phyloP scores from a whole-genome alignment of 2,888 invertebrate species.

The Hermaeophaga mercurialis region DNA sequence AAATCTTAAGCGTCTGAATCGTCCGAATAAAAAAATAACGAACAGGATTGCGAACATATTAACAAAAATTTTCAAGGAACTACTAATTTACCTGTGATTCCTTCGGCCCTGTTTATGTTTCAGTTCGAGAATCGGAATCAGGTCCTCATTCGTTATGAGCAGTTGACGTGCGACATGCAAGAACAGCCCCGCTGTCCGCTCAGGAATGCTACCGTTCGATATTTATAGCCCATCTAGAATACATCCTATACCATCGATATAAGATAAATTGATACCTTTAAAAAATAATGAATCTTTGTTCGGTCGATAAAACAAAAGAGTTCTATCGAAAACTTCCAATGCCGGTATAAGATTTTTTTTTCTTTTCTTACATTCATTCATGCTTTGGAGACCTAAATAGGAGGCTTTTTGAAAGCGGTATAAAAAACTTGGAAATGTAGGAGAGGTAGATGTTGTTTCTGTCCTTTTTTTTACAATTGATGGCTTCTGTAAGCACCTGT shows the following conservation, averaged over 20 bases:
- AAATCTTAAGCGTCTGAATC: constrained; percentile 6
- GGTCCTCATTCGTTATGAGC: constrained; percentile 52
- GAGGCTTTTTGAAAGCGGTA: constrained; percentile 8
- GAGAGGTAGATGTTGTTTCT: background rate
- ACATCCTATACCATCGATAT: constrained; percentile 51
- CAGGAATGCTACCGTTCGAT: constrained; percentile 54
- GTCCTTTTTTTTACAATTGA: constrained; percentile 6
- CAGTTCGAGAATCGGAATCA: constrained; percentile 27
- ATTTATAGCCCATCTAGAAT: constrained; percentile 53
- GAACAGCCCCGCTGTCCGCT: constrained; percentile 53
- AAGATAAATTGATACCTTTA: constrained; percentile 48
- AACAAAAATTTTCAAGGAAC: constrained; percentile 24
- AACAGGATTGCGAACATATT: constrained; percentile 19
- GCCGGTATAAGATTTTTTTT: constrained; percentile 24
- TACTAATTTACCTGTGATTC: constrained; percentile 29
- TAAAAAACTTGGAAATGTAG: constrained; percentile 13
- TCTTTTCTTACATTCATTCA: constrained; percentile 27
- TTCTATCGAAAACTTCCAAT: constrained; percentile 29
- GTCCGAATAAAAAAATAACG: constrained; percentile 11
- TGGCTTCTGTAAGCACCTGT: background rate
- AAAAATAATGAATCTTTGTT: constrained; percentile 42
- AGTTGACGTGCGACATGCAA: constrained; percentile 53
- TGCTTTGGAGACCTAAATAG: constrained; percentile 19
- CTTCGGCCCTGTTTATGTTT: constrained; percentile 36
- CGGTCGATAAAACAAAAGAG: constrained; percentile 34